Conservation (phyloP, 1,140 invertebrate genomes). For the Sycophaga agraensis region DNA sequence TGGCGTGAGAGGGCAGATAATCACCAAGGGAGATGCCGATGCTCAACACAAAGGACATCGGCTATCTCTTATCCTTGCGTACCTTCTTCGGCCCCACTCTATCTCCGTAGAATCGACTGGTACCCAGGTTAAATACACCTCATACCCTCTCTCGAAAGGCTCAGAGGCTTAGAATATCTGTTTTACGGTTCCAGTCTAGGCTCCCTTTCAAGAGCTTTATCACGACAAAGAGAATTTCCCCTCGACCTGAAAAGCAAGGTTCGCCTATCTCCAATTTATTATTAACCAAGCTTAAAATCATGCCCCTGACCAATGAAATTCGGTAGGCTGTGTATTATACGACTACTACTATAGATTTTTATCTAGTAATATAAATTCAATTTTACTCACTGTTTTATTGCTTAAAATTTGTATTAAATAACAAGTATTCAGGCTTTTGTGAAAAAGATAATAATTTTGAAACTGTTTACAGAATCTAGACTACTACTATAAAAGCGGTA, state of each 20-base stretch:
- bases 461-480: too few relatives aligned
- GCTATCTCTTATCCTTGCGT: constrained; percentile 15
- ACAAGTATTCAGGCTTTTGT: too few relatives aligned
- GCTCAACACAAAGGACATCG: background rate
- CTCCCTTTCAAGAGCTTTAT: constrained; percentile 17
- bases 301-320: too few relatives aligned
- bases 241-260: background rate
- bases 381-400: too few relatives aligned
- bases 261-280: constrained; percentile 8
- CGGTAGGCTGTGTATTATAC: too few relatives aligned
- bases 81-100: constrained; percentile 8
- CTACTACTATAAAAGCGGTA: too few relatives aligned
- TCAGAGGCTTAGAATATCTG: constrained; percentile 29
- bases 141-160: too few relatives aligned
- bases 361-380: too few relatives aligned
- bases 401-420: too few relatives aligned
- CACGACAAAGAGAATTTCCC: constrained; percentile 21
- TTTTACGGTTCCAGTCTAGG: constrained; percentile 17
- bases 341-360: too few relatives aligned
- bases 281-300: constrained; percentile 8
- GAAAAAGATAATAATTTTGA: too few relatives aligned
- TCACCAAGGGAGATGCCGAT: background rate
- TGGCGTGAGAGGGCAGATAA: background rate
- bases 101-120: constrained; percentile 21
- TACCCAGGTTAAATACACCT: constrained; percentile 19